phyloP scores from a whole-genome alignment of 2,888 invertebrate genomes.

The Tetheella fluctuosa region DNA sequence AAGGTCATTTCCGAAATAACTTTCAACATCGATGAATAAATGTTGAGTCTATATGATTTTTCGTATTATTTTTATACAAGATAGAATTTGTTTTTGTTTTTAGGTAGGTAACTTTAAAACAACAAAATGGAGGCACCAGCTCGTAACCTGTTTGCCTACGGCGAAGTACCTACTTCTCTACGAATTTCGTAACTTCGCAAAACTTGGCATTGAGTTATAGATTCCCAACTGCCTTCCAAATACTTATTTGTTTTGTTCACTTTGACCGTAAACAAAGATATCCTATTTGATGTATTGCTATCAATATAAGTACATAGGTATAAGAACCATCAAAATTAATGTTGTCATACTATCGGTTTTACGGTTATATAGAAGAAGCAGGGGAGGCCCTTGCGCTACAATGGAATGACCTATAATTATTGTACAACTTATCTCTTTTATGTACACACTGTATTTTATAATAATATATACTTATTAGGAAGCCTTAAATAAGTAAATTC shows the following conservation, averaged over 20 bases:
- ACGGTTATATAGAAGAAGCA: no score
- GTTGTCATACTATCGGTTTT: background rate
- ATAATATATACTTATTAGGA: no score
- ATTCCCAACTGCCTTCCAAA: conserved; percentile 78
- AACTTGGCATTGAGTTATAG: conserved; percentile 83
- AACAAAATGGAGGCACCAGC: conserved; percentile 65
- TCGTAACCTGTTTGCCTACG: conserved; percentile 62
- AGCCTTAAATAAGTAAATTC: no score
- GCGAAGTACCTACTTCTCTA: conserved; percentile 69
- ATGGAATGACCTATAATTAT: no score
- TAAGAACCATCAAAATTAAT: background rate
- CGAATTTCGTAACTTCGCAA: conserved; percentile 71
- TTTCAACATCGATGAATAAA: background rate
- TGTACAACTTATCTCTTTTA: no score
- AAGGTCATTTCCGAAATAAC: conserved; percentile 1
- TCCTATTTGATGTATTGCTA: conserved; percentile 57
- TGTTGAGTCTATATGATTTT: conserved; percentile 6
- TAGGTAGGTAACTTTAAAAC: conserved; percentile 74
- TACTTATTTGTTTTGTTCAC: conserved; percentile 80
- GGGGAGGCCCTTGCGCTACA: no score
- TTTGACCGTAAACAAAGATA: conserved; percentile 77
- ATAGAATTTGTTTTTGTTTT: conserved; percentile 68
- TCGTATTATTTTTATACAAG: conserved; percentile 13
- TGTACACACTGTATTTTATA: no score
- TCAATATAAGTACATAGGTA: conserved; percentile 28